These are phyloP conservation scores for Myripristis murdjan DNA, from an alignment of 2,797 vertebrate species.

Conservation along the genomic window DNA sequence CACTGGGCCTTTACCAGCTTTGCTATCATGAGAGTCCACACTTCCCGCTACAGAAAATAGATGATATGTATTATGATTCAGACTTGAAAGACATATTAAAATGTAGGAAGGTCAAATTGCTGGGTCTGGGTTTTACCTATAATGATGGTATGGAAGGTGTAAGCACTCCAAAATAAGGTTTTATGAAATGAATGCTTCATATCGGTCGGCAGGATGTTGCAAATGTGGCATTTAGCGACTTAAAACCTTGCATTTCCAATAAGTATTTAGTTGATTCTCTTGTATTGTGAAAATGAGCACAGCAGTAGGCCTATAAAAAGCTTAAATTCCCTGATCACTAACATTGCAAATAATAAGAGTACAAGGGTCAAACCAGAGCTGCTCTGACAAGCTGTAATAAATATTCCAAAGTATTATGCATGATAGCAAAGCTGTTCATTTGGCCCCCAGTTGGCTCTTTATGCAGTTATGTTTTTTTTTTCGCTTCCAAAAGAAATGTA, in stretches of 20 bases:
- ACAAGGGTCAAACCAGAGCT: too few relatives aligned
- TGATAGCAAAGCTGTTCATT: too few relatives aligned
- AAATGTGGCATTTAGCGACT: conserved; percentile 40
- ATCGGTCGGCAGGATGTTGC: conserved; percentile 8
- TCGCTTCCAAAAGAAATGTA: too few relatives aligned
- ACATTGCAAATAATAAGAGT: not conserved
- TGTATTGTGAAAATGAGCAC: conserved; percentile 29
- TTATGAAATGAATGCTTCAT: not conserved
- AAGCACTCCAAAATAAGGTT: conserved; percentile 17
- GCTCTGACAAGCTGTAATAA: too few relatives aligned
- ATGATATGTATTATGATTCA: conserved; percentile 30
- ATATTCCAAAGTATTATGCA: too few relatives aligned
- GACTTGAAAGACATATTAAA: conserved; percentile 37
- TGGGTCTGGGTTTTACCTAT: conserved; percentile 23
- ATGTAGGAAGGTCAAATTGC: conserved; percentile 20
- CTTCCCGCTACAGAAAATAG: conserved; percentile 38
- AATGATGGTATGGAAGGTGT: conserved; percentile 6
- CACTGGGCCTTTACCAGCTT: conserved; percentile 69
- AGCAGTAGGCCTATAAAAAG: conserved; percentile 25
- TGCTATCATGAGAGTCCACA: conserved; percentile 52
- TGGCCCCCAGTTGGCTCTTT: too few relatives aligned
- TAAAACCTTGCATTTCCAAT: conserved; percentile 10
- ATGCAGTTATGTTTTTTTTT: too few relatives aligned
- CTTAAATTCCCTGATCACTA: conserved; percentile 30
- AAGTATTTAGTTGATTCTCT: too few relatives aligned